A percentile compares a stretch with the other conserved stretches of the same genome.
Conservation (phyloP, 2,113 vertebrate species). For the Pampusana beccarii region DNA sequence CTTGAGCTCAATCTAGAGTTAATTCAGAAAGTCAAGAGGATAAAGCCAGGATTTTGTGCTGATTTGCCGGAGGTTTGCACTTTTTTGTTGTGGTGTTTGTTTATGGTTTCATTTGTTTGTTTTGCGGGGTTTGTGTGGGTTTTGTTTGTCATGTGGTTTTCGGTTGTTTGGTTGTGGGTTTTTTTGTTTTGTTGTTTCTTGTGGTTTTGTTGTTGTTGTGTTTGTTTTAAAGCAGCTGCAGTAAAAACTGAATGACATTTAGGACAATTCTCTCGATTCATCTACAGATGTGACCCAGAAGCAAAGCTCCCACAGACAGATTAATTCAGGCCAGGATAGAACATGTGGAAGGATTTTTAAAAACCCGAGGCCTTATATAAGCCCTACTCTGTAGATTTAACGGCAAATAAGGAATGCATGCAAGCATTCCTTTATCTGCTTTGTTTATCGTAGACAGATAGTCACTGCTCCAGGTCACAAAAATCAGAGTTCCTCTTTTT, state of each 20-base stretch:
- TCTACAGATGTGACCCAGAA: constrained; percentile 50
- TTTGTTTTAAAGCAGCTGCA: not conserved
- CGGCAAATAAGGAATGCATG: not conserved
- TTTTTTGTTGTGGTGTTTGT: not conserved
- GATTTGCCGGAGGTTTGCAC: not conserved
- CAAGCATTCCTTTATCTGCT: not conserved
- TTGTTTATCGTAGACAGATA: not conserved
- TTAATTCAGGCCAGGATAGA: constrained; percentile 39
- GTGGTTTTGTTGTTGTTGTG: not conserved
- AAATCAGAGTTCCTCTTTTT: not conserved
- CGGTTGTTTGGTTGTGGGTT: no score
- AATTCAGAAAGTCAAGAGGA: not conserved
- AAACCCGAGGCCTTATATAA: constrained; percentile 29
- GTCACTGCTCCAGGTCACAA: not conserved
- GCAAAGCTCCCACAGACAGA: constrained; percentile 27
- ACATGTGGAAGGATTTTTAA: constrained; percentile 32
- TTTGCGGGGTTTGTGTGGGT: no score
- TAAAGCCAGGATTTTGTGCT: not conserved
- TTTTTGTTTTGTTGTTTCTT: not conserved
- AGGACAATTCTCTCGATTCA: not conserved
- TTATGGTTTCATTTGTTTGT: no score
- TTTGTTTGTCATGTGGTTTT: no score
- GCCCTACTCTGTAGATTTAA: not conserved
- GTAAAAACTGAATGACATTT: constrained; percentile 10
- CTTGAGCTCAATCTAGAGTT: constrained; percentile 32